Evolutionary conservation across 2,113 vertebrate genomes (phyloP), one percentile per base, ranked within the genome.

Genomic region (Oncorhynchus kisutch): DNA sequence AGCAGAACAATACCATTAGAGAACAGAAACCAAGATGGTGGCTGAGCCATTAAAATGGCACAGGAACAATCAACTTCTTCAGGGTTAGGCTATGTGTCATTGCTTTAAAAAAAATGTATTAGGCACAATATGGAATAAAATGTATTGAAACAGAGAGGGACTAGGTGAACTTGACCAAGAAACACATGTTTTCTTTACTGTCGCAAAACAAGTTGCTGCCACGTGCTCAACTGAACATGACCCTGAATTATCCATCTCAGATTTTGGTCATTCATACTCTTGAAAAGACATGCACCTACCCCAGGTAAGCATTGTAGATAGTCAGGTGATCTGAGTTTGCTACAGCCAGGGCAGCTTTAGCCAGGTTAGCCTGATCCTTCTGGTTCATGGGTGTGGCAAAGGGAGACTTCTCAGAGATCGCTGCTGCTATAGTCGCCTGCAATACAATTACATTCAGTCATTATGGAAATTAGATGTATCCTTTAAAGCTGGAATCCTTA

Each of bases 361-460:
- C 97, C 88, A 99, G 91, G 88, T 99, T 95, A 68, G 98, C 98
- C 89, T 99, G 97, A 69, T 98, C 96, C 88, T 96, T 98, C 81
- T 95, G 94, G 81, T 95, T 95, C 91, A 99, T 97, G 1, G 98
- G 98, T 22, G 96, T 98, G 60, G 93, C 94, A 85, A 99, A 99
- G 0, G 98, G 98, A 22, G 98, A 98, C 82, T 99, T 99, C 90
- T 99, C 97, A 2, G 97, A 95, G 91, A 99, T 99, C 69, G 98
- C 97, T 24, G 98, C 97, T 16, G 97, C 98, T 25, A 99, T 93
- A 70, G 95, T 98, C 65, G 97, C 98, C 98, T 99, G 83, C 25
- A 66, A 29, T 11, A 62, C 59, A 64, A 62, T 13, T n/a, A 59
- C 71, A 57, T 67, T 66, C 64, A 66, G 22, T 24, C 20, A 72